Evolutionary conservation across 2,113 vertebrate genomes (phyloP).

Genomic region (Aphyosemion australe): DNA sequence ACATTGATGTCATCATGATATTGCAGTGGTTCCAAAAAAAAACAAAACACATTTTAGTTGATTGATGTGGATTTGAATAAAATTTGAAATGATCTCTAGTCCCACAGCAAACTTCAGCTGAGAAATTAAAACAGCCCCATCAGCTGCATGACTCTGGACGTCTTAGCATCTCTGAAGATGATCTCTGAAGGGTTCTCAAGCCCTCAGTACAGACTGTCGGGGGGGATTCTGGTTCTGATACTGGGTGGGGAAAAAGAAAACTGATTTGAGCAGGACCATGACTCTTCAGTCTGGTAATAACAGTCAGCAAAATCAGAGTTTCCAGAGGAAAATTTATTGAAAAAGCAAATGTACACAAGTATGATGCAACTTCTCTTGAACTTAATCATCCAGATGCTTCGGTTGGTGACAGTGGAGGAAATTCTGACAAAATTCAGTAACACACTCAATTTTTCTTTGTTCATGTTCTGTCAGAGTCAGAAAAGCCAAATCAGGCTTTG

Average conservation of each 20-base stretch:
- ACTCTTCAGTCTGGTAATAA: conserved; percentile 1
- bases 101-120: conserved; percentile 12
- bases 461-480: not conserved
- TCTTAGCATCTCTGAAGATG: conserved; percentile 3
- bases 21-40: too few relatives aligned
- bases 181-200: conserved; percentile 30
- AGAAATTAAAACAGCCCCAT: too few relatives aligned
- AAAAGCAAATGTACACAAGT: conserved; percentile 76
- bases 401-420: conserved; percentile 23
- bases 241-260: too few relatives aligned
- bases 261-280: not conserved
- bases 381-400: conserved; percentile 28
- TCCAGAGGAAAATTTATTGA: conserved; percentile 74
- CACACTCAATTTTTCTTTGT: not conserved
- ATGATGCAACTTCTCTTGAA: conserved; percentile 68
- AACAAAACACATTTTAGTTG: too few relatives aligned
- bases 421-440: not conserved
- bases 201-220: not conserved
- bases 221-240: too few relatives aligned
- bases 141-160: conserved; percentile 14
- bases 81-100: too few relatives aligned
- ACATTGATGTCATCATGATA: too few relatives aligned
- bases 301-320: not conserved
- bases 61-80: too few relatives aligned
- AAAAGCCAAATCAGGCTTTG: conserved; percentile 13